Evolutionary conservation across 2,888 invertebrate species (phyloP).

Genomic region (Rosalia funebris): DNA sequence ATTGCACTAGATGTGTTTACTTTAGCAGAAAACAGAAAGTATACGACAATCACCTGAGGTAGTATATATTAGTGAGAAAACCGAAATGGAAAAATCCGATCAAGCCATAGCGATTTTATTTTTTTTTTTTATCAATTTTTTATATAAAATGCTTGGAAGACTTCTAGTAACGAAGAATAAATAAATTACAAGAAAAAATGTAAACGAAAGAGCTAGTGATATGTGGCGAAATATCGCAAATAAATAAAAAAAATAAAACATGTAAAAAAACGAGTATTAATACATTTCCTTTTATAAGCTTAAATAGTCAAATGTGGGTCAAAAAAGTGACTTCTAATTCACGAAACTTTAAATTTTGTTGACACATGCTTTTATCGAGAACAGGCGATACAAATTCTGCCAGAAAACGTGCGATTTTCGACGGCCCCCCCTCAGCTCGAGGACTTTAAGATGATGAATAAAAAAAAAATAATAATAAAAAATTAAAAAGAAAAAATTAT

Average conservation of each 20-base stretch:
- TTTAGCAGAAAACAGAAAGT: constrained; percentile 50
- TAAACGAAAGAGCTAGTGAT: constrained; percentile 41
- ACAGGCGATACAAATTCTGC: too few relatives aligned
- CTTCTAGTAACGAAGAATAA: constrained; percentile 45
- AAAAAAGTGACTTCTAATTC: constrained; percentile 35
- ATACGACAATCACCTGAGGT: constrained; percentile 56
- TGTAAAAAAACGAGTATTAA: constrained; percentile 42
- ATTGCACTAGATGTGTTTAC: constrained; percentile 53
- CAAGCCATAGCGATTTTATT: constrained; percentile 34
- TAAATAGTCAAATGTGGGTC: constrained; percentile 31
- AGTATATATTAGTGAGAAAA: constrained; percentile 49
- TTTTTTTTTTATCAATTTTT: constrained; percentile 25
- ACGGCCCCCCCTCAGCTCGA: too few relatives aligned
- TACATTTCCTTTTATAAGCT: constrained; percentile 35
- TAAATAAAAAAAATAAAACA: constrained; percentile 42
- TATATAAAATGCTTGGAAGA: constrained; percentile 50
- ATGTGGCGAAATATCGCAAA: constrained; percentile 41
- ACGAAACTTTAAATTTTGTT: constrained; percentile 27
- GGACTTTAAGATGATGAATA: too few relatives aligned
- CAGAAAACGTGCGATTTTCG: too few relatives aligned
- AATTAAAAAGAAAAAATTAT: too few relatives aligned
- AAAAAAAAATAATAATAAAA: too few relatives aligned
- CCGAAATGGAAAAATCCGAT: constrained; percentile 33
- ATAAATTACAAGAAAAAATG: constrained; percentile 36
- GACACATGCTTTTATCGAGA: too few relatives aligned